Base-by-base conservation (phyloP, 1,140 invertebrate species). In the Argopecten irradians region DNA sequence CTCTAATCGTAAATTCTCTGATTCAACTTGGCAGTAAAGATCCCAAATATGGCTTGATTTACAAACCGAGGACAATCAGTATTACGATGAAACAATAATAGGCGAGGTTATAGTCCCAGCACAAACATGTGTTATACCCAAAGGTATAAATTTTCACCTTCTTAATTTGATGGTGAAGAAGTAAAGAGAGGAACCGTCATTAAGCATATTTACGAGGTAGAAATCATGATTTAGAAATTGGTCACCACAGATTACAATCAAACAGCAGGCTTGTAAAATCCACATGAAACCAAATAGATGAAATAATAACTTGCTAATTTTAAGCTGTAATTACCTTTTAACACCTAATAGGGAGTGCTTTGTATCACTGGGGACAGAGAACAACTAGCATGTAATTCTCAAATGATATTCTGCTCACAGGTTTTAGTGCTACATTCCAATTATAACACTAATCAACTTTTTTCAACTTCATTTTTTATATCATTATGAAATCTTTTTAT, bases 141-240 rank as follows among this genome's bases (percentile, higher is more conserved):
- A 71, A 28, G 55, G n/a, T 71, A 71, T 16, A 71, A 71, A 71
- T 71, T 8, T 71, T 71, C 55, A 71, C 55, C 55, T 71, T 71
- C 22, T 71, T 28, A 71, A 71, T 71, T 71, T 71, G 55, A 71
- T 71, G 55, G 55, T 71, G 55, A 71, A n/a, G n/a, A 71, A 71
- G n/a, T n/a, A 28, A n/a, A n/a, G 28, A 71, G n/a, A 71, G 55
- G 11, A 71, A 71, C 2, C 13, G 55, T 71, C 55, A 71, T 71
- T 71, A 71, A 71, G 55, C 55, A 71, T 71, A 71, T 71, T 71
- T 71, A 71, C 28, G 22, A n/a, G 55, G 55, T 71, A 71, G 55
- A 11, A 71, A 28, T 71, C 55, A 28, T 5, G 55, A 71, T 71
- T 71, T 28, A 71, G 55, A 71, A 71, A 71, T 71, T 28, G 55